Evolutionary conservation across 2,888 invertebrate species (phyloP).

Genomic region (Antheraea yamamai): DNA sequence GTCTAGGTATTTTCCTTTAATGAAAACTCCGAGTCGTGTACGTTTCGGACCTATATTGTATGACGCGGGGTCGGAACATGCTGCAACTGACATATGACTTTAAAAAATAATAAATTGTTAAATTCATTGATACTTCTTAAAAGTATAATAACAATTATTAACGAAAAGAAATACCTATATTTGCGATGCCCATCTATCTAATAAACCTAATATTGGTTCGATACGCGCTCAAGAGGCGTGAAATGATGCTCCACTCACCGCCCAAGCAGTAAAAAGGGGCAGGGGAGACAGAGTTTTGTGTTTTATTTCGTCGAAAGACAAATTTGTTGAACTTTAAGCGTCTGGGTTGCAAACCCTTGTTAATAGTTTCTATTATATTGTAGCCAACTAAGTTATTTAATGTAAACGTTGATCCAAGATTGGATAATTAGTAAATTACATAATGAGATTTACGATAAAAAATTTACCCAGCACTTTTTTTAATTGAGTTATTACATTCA

Average conservation of each 20-base stretch:
- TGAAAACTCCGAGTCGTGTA: no score
- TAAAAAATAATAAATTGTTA: background rate
- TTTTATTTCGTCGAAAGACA: slow-evolving; percentile 33
- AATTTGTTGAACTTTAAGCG: background rate
- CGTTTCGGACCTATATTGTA: no score
- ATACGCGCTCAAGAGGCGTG: slow-evolving; percentile 78
- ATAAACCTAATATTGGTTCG: slow-evolving; percentile 80
- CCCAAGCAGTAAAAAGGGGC: slow-evolving; percentile 37
- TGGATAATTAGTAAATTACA: background rate
- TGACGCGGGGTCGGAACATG: no score
- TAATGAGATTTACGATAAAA: no score
- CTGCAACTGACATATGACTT: no score
- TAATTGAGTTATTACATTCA: no score
- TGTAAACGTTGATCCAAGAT: background rate
- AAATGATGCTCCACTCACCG: slow-evolving; percentile 65
- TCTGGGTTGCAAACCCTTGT: background rate
- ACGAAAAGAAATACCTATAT: background rate
- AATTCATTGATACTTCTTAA: background rate
- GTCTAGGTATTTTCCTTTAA: no score
- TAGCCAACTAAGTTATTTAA: background rate
- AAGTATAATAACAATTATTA: background rate
- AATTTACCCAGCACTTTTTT: no score
- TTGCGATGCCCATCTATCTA: slow-evolving; percentile 63
- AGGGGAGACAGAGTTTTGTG: slow-evolving; percentile 44
- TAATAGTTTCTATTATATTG: background rate